These are phyloP conservation scores for Altica lythri DNA, from an alignment of 2,888 invertebrate genomes.

Conservation along the genomic window DNA sequence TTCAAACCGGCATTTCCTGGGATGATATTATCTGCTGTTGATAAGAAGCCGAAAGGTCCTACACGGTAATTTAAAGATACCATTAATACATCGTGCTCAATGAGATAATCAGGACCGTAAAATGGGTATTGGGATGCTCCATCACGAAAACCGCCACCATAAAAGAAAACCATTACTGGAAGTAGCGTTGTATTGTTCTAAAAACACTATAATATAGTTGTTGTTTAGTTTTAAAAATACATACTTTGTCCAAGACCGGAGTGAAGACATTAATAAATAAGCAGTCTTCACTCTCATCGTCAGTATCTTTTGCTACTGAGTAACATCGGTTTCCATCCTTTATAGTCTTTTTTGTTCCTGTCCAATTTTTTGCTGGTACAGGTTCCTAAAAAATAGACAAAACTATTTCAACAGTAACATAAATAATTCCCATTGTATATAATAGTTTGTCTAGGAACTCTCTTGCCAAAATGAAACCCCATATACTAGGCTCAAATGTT, in stretches of 20 bases:
- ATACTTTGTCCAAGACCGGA: constrained; percentile 27
- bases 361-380: constrained; percentile 31
- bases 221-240: constrained; percentile 13
- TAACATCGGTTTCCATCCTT: constrained; percentile 33
- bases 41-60: constrained; percentile 45
- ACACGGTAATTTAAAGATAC: constrained; percentile 50
- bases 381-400: constrained; percentile 37
- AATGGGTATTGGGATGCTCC: constrained; percentile 51
- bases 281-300: constrained; percentile 38
- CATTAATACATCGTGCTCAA: constrained; percentile 45
- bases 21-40: constrained; percentile 35
- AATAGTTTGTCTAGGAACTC: too few species aligned
- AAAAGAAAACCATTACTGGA: constrained; percentile 53
- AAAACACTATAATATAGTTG: neutral
- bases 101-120: constrained; percentile 51
- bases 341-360: constrained; percentile 32
- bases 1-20: constrained; percentile 40
- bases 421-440: too few species aligned
- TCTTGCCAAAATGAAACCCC: too few species aligned
- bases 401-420: too few species aligned
- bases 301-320: constrained; percentile 29
- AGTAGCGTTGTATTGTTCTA: constrained; percentile 26
- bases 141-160: constrained; percentile 49
- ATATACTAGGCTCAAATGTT: too few species aligned
- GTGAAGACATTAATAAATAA: constrained; percentile 38